phyloP scores from a whole-genome alignment of 2,113 vertebrate species.

The Progne subis region DNA sequence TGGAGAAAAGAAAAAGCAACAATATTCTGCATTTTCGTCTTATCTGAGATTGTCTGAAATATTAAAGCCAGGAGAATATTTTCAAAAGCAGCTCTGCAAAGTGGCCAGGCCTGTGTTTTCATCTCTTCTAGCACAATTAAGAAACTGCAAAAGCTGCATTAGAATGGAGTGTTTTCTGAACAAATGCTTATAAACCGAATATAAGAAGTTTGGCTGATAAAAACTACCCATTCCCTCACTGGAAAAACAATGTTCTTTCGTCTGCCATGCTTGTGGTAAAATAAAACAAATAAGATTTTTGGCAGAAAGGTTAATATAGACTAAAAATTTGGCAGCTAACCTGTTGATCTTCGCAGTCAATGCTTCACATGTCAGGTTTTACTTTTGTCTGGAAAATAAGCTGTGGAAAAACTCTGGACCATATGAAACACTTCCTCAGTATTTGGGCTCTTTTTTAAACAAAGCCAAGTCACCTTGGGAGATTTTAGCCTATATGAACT shows the following conservation, averaged over 20 bases:
- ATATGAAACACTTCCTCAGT: background rate
- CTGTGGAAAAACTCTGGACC: background rate
- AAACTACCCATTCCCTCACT: background rate
- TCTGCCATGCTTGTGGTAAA: background rate
- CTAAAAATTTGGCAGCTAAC: background rate
- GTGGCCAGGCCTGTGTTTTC: background rate
- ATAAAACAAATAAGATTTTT: background rate
- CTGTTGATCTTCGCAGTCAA: background rate
- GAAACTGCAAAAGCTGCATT: background rate
- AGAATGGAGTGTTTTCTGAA: background rate
- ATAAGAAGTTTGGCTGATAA: background rate
- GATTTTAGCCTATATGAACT: background rate
- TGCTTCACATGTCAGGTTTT: background rate
- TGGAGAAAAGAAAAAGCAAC: background rate
- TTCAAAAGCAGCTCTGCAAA: background rate
- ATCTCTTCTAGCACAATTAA: background rate
- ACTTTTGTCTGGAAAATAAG: background rate
- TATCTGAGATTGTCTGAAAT: background rate
- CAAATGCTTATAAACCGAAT: background rate
- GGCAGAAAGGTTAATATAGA: background rate
- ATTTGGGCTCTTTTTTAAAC: background rate
- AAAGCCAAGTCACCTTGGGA: background rate
- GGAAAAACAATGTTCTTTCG: background rate
- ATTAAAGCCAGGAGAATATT: background rate
- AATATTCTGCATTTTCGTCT: accelerated